Evolutionary conservation across 1,140 invertebrate genomes (phyloP), one percentile per base, ranked within the genome.

Genomic region (Drosophila leontia): DNA sequence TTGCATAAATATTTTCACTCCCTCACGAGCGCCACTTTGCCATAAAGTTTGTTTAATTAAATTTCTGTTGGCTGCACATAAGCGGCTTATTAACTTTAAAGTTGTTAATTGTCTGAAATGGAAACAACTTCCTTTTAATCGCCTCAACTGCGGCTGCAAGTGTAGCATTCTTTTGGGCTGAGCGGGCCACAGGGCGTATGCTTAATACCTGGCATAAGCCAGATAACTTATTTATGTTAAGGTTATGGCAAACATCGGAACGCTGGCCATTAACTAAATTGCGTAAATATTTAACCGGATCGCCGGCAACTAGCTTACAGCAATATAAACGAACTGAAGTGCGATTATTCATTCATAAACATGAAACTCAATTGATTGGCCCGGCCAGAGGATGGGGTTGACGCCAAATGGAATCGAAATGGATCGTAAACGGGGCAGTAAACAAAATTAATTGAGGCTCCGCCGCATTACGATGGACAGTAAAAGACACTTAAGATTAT

Each of bases 401-500:
- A 37, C 51, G 26, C 34, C 45, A 37, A 48, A 60, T 34, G 35
- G 42, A 57, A 29, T 58, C 12, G 55, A 63, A 75, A 70, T 76
- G 59, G 29, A 29, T 37, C 59, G 60, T 80, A 32, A 63, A 39
- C 57, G 19, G 42, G 60, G 60, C 78, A 67, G 58, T 64, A 70
- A 79, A 83, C 69, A 80, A 80, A 69, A 71, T 82, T 82, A 87
- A 86, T 80, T 86, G 71, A 34, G 53, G 23, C 47, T 17, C 26
- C 26, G 9, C 55, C 51, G 39, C 47, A 61, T 62, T 53, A 59
- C 37, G 55, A 41, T 42, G 70, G 50, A 80, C 75, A 75, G 65
- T 74, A 76, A 76, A 84, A 72, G 47, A 65, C 80, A 82, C 80
- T 86, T 80, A 67, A 82, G 83, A 87, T 86, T 86, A 85, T 84